Conservation (phyloP, 2,797 vertebrate genomes). For the Muscicapa striata region DNA sequence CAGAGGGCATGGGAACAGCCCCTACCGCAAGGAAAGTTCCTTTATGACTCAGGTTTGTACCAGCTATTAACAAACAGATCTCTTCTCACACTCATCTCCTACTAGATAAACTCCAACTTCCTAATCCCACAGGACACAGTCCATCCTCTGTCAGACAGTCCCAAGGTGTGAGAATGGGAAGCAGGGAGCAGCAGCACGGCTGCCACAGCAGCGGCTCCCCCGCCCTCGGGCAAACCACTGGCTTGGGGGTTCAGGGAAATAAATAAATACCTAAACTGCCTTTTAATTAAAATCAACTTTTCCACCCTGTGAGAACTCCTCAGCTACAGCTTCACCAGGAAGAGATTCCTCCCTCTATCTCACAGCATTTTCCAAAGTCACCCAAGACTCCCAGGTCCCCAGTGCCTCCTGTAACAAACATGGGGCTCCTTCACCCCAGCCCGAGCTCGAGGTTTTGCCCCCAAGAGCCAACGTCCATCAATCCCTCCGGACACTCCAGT, state of each 20-base stretch:
- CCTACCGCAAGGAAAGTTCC: neutral
- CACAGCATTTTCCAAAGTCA: neutral
- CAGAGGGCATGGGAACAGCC: neutral
- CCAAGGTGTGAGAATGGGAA: neutral
- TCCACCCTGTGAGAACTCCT: neutral
- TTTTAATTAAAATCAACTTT: slow-evolving; percentile 23
- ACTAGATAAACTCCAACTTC: neutral
- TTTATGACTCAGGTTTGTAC: neutral
- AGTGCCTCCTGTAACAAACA: rapidly evolving
- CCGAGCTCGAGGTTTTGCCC: rapidly evolving
- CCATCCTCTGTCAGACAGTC: neutral
- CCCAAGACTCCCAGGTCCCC: neutral
- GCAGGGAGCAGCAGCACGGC: neutral
- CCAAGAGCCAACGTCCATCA: rapidly evolving
- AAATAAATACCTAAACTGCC: neutral
- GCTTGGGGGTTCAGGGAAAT: neutral
- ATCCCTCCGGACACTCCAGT: neutral
- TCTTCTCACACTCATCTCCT: neutral
- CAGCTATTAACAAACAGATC: neutral
- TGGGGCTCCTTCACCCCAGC: neutral
- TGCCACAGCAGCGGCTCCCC: neutral
- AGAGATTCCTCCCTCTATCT: neutral
- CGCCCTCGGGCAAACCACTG: neutral
- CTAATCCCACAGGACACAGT: neutral
- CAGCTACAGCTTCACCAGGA: neutral